Evolutionary conservation across 2,888 invertebrate genomes (phyloP).

Genomic region (Xestia c-nigrum): DNA sequence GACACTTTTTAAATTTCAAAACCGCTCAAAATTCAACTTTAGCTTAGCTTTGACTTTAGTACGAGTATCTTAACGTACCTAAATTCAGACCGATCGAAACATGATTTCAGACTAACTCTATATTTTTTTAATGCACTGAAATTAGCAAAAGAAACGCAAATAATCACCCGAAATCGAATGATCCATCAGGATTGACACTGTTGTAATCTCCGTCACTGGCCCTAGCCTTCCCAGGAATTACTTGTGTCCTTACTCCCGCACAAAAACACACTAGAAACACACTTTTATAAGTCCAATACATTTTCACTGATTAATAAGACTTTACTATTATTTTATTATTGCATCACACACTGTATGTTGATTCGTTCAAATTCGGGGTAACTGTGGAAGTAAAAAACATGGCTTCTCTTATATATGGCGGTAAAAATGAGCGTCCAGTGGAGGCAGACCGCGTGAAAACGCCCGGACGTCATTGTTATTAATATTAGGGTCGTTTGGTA

Average conservation of each 20-base stretch:
- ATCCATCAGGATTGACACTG: constrained; percentile 93
- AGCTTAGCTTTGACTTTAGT: too few species aligned
- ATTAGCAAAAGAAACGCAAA: constrained; percentile 1
- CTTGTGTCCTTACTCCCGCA: constrained; percentile 83
- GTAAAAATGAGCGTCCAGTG: constrained; percentile 84
- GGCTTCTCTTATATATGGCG: constrained; percentile 86
- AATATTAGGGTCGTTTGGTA: constrained; percentile 71
- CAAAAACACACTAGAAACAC: constrained; percentile 83
- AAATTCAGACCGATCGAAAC: background rate
- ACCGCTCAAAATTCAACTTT: background rate
- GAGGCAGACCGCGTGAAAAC: constrained; percentile 87
- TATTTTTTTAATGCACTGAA: background rate
- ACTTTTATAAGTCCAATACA: constrained; percentile 82
- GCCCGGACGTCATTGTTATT: constrained; percentile 90
- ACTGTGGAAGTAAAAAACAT: constrained; percentile 87
- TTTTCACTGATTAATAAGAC: constrained; percentile 68
- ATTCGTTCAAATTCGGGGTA: constrained; percentile 73
- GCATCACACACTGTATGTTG: constrained; percentile 68
- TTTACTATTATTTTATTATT: constrained; percentile 46
- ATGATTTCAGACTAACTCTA: background rate
- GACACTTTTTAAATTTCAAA: background rate
- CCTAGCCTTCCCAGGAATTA: constrained; percentile 86
- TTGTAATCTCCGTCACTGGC: constrained; percentile 91
- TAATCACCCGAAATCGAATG: constrained; percentile 93
- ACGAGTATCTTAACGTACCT: too few species aligned